Conservation (phyloP, 2,113 vertebrate genomes). For the Hypanus sabinus region DNA sequence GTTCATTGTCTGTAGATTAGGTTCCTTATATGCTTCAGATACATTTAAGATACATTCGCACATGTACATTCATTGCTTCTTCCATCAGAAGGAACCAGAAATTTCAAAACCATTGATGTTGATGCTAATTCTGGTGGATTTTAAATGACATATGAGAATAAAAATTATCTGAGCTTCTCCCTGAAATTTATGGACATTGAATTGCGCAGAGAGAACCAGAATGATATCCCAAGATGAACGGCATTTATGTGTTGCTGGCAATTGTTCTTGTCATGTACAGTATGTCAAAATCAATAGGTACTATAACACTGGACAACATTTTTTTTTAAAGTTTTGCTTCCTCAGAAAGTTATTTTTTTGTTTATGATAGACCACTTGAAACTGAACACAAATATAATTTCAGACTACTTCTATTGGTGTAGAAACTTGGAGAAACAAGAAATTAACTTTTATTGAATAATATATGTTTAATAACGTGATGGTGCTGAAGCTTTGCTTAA, state of each 20-base stretch:
- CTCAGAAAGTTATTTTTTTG: too few relatives aligned
- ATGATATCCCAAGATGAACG: not conserved
- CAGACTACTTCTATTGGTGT: too few relatives aligned
- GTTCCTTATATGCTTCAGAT: not conserved
- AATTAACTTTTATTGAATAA: too few relatives aligned
- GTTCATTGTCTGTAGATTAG: not conserved
- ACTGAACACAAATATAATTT: too few relatives aligned
- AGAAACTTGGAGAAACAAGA: too few relatives aligned
- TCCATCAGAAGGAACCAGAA: not conserved
- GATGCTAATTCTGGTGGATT: not conserved
- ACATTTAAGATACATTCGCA: not conserved
- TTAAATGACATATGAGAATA: not conserved
- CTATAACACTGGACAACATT: too few relatives aligned
- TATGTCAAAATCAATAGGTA: not conserved
- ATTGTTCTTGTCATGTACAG: not conserved
- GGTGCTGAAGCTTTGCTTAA: too few relatives aligned
- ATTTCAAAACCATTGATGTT: not conserved
- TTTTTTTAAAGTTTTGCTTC: too few relatives aligned
- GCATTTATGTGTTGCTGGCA: not conserved
- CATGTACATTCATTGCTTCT: not conserved
- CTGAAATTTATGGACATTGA: not conserved
- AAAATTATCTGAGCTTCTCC: not conserved
- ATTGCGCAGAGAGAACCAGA: not conserved
- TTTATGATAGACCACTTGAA: too few relatives aligned
- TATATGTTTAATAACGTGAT: too few relatives aligned